phyloP scores from a whole-genome alignment of 2,888 invertebrate genomes.

The Heliconius erato region DNA sequence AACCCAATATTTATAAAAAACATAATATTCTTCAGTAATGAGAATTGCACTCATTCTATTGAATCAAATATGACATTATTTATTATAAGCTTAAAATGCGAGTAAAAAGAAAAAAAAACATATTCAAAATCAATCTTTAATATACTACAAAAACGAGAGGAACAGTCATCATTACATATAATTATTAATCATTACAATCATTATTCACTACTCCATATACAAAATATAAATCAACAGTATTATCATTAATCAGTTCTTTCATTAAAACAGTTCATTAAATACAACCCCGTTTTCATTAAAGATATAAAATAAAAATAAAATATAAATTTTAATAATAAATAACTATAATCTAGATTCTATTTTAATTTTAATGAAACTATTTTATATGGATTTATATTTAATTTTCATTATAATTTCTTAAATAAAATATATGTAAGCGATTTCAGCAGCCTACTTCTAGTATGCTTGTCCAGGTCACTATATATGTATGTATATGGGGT shows the following conservation, averaged over 20 bases:
- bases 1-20: too few species aligned
- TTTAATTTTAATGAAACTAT: slow-evolving; percentile 20
- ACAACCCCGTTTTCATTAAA: slow-evolving; percentile 46
- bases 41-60: not conserved
- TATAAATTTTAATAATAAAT: slow-evolving; percentile 28
- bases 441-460: not conserved
- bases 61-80: not conserved
- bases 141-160: slow-evolving; percentile 49
- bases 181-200: slow-evolving; percentile 38
- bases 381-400: slow-evolving; percentile 19
- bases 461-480: not conserved
- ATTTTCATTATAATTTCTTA: not conserved
- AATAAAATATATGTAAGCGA: not conserved
- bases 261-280: slow-evolving; percentile 47
- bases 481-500: not conserved
- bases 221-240: slow-evolving; percentile 38
- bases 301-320: slow-evolving; percentile 19
- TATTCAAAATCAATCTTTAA: slow-evolving; percentile 41
- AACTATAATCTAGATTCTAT: slow-evolving; percentile 9
- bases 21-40: not conserved
- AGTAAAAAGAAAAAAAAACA: slow-evolving; percentile 25
- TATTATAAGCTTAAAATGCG: not conserved
- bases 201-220: slow-evolving; percentile 43
- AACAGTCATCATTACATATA: slow-evolving; percentile 47
- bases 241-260: slow-evolving; percentile 57